Percentiles rank a stretch among this genome's conserved stretches.
These are phyloP conservation scores for Desmophyllum pertusum DNA, from an alignment of 92 coral and sea anemone species.

Conservation along the genomic window DNA sequence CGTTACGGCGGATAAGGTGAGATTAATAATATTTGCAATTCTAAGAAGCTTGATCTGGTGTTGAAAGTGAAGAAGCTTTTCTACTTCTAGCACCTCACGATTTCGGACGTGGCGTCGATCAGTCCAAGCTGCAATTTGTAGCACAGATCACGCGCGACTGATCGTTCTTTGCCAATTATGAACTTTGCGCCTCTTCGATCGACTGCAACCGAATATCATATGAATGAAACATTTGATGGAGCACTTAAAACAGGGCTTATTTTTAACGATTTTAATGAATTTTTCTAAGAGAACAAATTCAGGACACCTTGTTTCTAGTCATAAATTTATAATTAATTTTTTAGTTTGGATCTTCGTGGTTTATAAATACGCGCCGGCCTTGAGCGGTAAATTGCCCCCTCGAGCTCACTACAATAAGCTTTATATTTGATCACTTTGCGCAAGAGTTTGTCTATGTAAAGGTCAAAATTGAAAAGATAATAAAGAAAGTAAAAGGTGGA, in stretches of 20 bases:
- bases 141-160: neutral
- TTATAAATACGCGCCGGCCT: neutral
- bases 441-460: neutral
- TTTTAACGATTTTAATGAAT: neutral
- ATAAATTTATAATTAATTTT: conserved; percentile 7
- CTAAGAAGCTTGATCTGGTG: neutral
- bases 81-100: neutral
- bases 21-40: neutral
- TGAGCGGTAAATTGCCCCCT: neutral
- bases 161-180: neutral
- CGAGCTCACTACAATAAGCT: neutral
- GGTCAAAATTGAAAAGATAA: neutral
- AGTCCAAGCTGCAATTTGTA: neutral
- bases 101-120: too few species aligned
- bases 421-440: neutral
- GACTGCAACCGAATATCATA: neutral
- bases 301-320: neutral
- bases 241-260: neutral
- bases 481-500: neutral
- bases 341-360: neutral
- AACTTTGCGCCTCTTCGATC: neutral
- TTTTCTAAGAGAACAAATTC: neutral
- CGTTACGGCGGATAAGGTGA: conserved; percentile 54
- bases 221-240: neutral
- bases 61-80: neutral